phyloP scores from a whole-genome alignment of 2,113 vertebrate species.

The Nipponia nippon region DNA sequence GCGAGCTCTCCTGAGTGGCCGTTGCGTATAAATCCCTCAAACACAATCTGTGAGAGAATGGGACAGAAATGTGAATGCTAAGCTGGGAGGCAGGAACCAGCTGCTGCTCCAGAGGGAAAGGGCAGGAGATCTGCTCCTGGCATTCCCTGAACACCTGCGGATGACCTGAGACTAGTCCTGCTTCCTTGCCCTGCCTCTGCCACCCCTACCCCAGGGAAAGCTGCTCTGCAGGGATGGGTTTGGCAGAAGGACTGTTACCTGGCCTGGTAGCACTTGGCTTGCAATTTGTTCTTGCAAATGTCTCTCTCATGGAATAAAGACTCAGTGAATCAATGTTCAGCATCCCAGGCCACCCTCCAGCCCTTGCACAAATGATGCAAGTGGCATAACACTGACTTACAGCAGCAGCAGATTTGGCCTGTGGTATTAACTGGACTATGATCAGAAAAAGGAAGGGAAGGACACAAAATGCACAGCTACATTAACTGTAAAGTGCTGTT shows the following conservation, averaged over 20 bases:
- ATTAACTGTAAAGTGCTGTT: constrained; percentile 9
- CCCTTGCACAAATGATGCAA: not conserved
- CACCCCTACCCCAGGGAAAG: not conserved
- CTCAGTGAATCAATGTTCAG: not conserved
- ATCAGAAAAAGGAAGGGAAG: constrained; percentile 10
- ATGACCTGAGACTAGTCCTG: not conserved
- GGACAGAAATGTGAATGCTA: not conserved
- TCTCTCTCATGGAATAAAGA: not conserved
- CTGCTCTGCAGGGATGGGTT: not conserved
- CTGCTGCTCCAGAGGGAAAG: not conserved
- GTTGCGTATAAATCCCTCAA: constrained; percentile 89
- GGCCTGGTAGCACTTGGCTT: not conserved
- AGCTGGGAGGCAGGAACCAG: not conserved
- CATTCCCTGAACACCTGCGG: not conserved
- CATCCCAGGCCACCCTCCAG: not conserved
- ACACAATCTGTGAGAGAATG: constrained; percentile 82
- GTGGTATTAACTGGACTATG: not conserved
- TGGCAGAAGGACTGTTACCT: not conserved
- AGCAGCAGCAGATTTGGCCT: not conserved
- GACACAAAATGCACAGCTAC: not conserved
- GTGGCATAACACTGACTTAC: not conserved
- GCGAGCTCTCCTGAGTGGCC: constrained; percentile 86
- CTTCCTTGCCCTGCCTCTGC: not conserved
- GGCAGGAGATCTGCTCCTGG: not conserved
- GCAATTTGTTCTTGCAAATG: not conserved